These are phyloP conservation scores for Enteromius radiatus DNA, from an alignment of 2,797 vertebrate species.

Conservation along the genomic window DNA sequence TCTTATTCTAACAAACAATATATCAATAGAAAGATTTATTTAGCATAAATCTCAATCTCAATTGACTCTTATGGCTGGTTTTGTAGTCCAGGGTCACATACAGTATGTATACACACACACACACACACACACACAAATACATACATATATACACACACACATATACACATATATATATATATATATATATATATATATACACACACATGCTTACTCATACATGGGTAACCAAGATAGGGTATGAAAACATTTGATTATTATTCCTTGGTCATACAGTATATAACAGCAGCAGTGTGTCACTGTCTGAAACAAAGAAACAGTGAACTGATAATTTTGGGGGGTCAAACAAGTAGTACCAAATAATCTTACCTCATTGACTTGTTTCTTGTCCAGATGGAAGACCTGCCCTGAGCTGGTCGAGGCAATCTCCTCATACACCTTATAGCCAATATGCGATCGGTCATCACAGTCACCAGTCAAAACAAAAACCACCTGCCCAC, in stretches of 20 bases:
- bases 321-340: not conserved
- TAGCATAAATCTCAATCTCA: no score
- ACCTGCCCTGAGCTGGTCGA: slow-evolving; percentile 98
- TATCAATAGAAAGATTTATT: no score
- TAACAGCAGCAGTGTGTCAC: not conserved
- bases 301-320: not conserved
- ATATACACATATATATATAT: not conserved
- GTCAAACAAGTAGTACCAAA: not conserved
- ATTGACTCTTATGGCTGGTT: no score
- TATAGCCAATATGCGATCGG: slow-evolving; percentile 91
- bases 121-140: no score
- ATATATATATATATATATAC: no score
- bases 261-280: not conserved
- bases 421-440: slow-evolving; percentile 97
- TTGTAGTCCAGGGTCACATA: no score
- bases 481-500: slow-evolving; percentile 93
- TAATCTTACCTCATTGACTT: slow-evolving; percentile 94
- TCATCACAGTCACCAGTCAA: slow-evolving; percentile 98
- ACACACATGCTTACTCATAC: no score
- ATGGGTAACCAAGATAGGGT: not conserved
- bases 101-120: no score
- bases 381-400: slow-evolving; percentile 97
- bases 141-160: no score
- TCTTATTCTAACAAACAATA: no score
- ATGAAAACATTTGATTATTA: not conserved